Evolutionary conservation across 1,140 invertebrate genomes (phyloP), one percentile per base, ranked within the genome.

Genomic region (Mercenaria mercenaria): DNA sequence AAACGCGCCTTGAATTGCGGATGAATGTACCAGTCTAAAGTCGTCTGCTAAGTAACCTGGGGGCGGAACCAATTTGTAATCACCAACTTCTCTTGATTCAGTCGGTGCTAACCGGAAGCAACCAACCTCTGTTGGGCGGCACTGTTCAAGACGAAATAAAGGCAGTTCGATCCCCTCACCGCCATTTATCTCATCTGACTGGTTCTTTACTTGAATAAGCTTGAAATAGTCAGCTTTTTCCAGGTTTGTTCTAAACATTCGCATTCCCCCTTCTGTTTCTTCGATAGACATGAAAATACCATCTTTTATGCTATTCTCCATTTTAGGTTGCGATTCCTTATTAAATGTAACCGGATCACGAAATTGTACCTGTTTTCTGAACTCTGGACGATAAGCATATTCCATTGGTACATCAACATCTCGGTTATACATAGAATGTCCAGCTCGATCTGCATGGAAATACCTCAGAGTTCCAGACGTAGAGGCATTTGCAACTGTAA

Each of bases 11-110:
- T 39, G 69, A 3, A 56, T 26, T 26, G 26, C 39, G 0, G 50
- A 29, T 0, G 85, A 79, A 18, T 39, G 32, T 10, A 77, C 69
- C 20, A 87, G 32, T 50, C 85, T n/a, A 50, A 87, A 77, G 32
- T 76, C 52, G 20, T 61, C 74, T 37, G 47, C 26, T 18, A 43
- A n/a, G 32, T 56, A 61, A 0, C 85, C 85, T 47, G 20, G n/a
- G n/a, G 72, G 74, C 37, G 85, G 50, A n/a, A 64, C 52, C 8
- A 87, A 37, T 61, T 64, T 77, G 52, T 43, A 87, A 26, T 87
- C 85, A 37, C 74, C 85, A 26, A 59, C 69, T 43, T 79, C 72
- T 52, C 67, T 34, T 32, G 85, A 2, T 29, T 37, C 43, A 2
- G 56, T 79, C 13, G 72, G 85, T 11, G 47, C 26, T 13, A 87